phyloP scores from a whole-genome alignment of 2,888 invertebrate genomes.

The Lycia hirtaria region DNA sequence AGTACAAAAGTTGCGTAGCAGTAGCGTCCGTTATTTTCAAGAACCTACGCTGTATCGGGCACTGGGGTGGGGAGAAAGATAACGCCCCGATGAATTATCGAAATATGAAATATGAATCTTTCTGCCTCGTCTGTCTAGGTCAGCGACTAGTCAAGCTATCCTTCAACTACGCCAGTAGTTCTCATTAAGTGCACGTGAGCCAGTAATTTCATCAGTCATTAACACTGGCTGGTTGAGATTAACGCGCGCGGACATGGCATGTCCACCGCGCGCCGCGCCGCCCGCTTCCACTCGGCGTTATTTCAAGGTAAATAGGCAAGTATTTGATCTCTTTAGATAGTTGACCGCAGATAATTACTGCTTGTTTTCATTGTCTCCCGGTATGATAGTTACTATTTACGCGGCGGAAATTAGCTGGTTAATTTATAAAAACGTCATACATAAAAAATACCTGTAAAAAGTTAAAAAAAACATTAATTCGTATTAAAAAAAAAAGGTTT shows the following conservation, averaged over 20 bases:
- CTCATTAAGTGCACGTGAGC: slow-evolving; percentile 6
- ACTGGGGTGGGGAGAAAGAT: too few species aligned
- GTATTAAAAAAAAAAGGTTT: too few species aligned
- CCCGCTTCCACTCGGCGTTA: slow-evolving; percentile 43
- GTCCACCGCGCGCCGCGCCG: slow-evolving; percentile 47
- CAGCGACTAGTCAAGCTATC: background rate
- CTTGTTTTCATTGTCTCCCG: slow-evolving; percentile 52
- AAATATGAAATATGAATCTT: too few species aligned
- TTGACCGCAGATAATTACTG: slow-evolving; percentile 57
- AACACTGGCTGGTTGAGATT: slow-evolving; percentile 33
- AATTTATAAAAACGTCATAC: too few species aligned
- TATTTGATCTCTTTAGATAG: slow-evolving; percentile 68
- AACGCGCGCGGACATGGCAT: slow-evolving; percentile 47
- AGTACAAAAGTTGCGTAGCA: too few species aligned
- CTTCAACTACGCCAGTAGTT: background rate
- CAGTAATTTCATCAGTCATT: slow-evolving; percentile 27
- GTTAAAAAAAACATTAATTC: too few species aligned
- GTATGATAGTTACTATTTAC: too few species aligned
- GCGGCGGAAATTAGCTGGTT: too few species aligned
- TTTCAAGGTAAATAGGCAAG: slow-evolving; percentile 65
- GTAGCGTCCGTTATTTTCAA: too few species aligned
- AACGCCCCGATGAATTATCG: too few species aligned
- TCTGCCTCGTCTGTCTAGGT: background rate
- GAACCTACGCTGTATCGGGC: too few species aligned
- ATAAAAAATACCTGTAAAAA: too few species aligned